Evolutionary conservation across 2,888 invertebrate genomes (phyloP), one percentile per base, ranked within the genome.

Genomic region (Nymphalis urticae): DNA sequence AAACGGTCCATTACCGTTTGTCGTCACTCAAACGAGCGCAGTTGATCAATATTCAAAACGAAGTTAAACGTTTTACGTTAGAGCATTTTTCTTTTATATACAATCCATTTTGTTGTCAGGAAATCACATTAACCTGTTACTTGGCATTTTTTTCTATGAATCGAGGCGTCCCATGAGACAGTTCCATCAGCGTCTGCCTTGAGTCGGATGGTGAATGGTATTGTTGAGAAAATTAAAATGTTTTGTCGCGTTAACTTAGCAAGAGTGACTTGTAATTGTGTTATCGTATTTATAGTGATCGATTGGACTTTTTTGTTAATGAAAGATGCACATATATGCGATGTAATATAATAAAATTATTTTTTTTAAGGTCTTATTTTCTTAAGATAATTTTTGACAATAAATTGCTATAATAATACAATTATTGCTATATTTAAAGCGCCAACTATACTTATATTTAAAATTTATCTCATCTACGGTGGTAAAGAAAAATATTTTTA

Each of bases 121-220:
- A 47, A 69, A 69, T 69, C 65, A 56, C 65, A 69, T 70, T 63
- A 72, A 63, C 50, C 65, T 65, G 68, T 70, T 72, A 72, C 70
- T 48, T 68, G 59, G 67, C 72, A 64, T 62, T 72, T 68, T 42
- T 70, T 68, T 51, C 63, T 71, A 59, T 60, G 62, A 73, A 69
- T 74, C 73, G 61, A 71, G 66, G 74, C 71, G 76, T 82, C 86
- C 67, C 69, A 79, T 80, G 88, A 85, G 84, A 75, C 70, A 73
- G 78, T 75, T 89, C 90, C 81, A 90, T 89, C 89, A 87, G 83
- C 76, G 84, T 82, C 80, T 75, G 70, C 65, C 67, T 68, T 72
- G 72, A 21, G 68, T 42, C 56, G 63, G 19, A 62, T 59, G 36
- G 68, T 66, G 66, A 65, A 50, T 21, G 70, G 73, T 73, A 77